Conservation (phyloP, 1,140 invertebrate species). For the Sitobion miscanthi region DNA sequence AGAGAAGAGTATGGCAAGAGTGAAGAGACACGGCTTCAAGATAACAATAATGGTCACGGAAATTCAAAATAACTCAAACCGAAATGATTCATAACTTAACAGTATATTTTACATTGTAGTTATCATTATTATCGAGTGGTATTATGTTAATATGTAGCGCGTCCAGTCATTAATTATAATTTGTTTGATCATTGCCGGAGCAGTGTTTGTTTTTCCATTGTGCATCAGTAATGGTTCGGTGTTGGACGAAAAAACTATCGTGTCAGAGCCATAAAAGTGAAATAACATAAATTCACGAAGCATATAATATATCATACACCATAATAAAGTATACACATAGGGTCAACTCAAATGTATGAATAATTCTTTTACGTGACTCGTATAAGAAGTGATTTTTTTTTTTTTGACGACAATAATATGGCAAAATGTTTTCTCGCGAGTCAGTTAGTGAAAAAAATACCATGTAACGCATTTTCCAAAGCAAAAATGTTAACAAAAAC, state of each 20-base stretch:
- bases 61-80: background rate
- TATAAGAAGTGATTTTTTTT: background rate
- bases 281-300: background rate
- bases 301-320: background rate
- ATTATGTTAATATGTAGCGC: background rate
- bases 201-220: background rate
- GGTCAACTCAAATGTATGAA: background rate
- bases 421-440: background rate
- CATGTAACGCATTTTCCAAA: background rate
- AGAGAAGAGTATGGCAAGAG: background rate
- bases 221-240: background rate
- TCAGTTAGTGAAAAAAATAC: background rate
- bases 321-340: background rate
- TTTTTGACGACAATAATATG: background rate
- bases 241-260: background rate
- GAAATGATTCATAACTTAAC: background rate
- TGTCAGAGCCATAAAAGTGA: background rate
- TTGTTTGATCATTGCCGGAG: background rate
- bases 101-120: background rate
- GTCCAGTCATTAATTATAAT: background rate
- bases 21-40: background rate
- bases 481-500: background rate
- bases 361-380: background rate
- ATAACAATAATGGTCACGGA: background rate
- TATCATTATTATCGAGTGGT: background rate